Percentiles rank a stretch among this genome's conserved stretches.
Conservation (phyloP, 2,797 vertebrate genomes). For the Rachycentron canadum region DNA sequence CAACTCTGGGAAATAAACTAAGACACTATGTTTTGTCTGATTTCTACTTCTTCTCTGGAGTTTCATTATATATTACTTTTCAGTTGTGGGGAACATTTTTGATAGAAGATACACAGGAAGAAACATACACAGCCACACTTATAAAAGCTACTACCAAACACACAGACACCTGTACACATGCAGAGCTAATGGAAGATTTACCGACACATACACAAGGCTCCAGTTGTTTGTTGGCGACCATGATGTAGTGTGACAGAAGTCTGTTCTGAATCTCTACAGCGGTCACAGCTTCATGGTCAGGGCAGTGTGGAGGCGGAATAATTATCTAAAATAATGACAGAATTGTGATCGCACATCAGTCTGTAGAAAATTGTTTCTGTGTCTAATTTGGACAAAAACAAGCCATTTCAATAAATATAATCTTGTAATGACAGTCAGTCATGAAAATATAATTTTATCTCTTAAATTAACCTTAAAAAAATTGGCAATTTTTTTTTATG, state of each 20-base stretch:
- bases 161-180: slow-evolving; percentile 6
- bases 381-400: slow-evolving; percentile 19
- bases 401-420: background rate
- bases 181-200: slow-evolving; percentile 3
- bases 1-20: background rate
- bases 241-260: background rate
- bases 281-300: slow-evolving; percentile 23
- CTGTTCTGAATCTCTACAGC: slow-evolving; percentile 23
- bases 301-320: slow-evolving; percentile 10
- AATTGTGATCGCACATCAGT: slow-evolving; percentile 13
- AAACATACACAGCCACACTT: slow-evolving; percentile 8
- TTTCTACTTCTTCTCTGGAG: background rate
- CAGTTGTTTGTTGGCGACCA: background rate
- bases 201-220: background rate
- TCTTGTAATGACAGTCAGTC: background rate
- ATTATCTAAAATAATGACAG: slow-evolving; percentile 24
- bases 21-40: background rate
- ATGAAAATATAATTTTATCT: background rate
- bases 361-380: slow-evolving; percentile 11
- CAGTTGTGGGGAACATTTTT: background rate
- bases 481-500: slow-evolving; percentile 1
- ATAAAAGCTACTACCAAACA: background rate
- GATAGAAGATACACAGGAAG: background rate
- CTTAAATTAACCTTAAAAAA: slow-evolving; percentile 1
- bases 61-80: background rate